Percentiles rank a stretch among this genome's conserved stretches.
phyloP scores from a whole-genome alignment of 2,113 vertebrate species.

The Mola mola region DNA sequence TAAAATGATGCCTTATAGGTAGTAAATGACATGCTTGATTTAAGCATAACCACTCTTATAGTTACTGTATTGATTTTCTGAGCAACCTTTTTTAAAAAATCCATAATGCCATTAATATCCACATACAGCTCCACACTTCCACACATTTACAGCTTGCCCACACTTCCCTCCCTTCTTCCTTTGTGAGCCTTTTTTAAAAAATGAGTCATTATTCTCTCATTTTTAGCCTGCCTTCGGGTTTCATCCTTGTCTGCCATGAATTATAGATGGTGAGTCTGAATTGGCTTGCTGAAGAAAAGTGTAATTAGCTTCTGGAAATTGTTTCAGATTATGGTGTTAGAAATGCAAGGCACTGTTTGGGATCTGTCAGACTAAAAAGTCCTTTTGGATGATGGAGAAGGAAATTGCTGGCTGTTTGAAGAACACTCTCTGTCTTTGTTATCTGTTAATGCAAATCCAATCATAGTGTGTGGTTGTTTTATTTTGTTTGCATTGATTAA shows the following conservation, averaged over 20 bases:
- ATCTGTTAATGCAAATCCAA: not conserved
- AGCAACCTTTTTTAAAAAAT: slow-evolving; percentile 40
- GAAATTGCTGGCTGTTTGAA: not conserved
- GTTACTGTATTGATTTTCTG: slow-evolving; percentile 15
- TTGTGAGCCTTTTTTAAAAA: slow-evolving; percentile 29
- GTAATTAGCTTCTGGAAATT: slow-evolving; percentile 47
- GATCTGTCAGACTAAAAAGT: not conserved
- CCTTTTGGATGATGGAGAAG: not conserved
- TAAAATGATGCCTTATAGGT: not conserved
- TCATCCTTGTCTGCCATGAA: slow-evolving; percentile 41
- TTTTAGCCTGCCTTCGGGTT: slow-evolving; percentile 47
- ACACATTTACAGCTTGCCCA: slow-evolving; percentile 16
- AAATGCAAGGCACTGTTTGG: not conserved
- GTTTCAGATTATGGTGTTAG: not conserved
- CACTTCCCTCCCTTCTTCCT: not conserved
- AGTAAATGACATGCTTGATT: not conserved
- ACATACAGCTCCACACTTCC: not conserved
- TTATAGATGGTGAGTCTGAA: slow-evolving; percentile 49
- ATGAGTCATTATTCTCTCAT: slow-evolving; percentile 50
- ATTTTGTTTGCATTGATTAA: slow-evolving; percentile 1
- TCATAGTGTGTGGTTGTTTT: not conserved
- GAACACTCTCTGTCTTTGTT: slow-evolving; percentile 1
- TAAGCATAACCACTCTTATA: not conserved
- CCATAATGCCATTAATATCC: slow-evolving; percentile 36
- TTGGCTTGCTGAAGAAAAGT: slow-evolving; percentile 30